A percentile compares a stretch with the other conserved stretches of the same genome.
Evolutionary conservation across 2,888 invertebrate species (phyloP).

Genomic region (Slavum lentiscoides): DNA sequence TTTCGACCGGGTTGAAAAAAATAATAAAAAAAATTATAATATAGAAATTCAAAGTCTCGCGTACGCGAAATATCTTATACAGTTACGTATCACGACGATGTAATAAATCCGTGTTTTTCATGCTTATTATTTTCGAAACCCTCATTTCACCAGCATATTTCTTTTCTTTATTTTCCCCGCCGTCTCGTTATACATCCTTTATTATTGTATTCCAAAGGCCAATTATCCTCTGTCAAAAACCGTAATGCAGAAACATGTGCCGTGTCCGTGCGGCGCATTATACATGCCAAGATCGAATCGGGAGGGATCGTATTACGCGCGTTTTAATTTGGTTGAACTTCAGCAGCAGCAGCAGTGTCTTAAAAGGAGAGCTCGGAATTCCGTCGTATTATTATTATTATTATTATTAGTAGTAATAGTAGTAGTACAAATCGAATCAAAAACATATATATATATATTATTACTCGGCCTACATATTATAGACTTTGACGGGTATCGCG

Average conservation of each 20-base stretch:
- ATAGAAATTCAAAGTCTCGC: neutral
- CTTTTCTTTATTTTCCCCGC: neutral
- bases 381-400: no score
- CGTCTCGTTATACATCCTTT: neutral
- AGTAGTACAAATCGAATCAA: no score
- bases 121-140: constrained; percentile 24
- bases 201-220: constrained; percentile 4
- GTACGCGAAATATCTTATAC: neutral
- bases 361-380: no score
- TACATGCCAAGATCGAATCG: neutral
- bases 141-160: neutral
- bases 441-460: no score
- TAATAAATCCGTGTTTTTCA: neutral
- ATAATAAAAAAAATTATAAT: neutral
- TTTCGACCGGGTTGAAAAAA: no score
- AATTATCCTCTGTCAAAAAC: constrained; percentile 8
- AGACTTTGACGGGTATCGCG: no score
- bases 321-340: neutral
- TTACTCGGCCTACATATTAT: no score
- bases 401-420: no score
- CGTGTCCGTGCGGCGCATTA: neutral
- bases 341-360: neutral
- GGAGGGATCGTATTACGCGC: neutral
- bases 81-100: neutral
- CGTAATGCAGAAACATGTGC: no score